Evolutionary conservation across 2,888 invertebrate species (phyloP).

Genomic region (Tiphia femorata): DNA sequence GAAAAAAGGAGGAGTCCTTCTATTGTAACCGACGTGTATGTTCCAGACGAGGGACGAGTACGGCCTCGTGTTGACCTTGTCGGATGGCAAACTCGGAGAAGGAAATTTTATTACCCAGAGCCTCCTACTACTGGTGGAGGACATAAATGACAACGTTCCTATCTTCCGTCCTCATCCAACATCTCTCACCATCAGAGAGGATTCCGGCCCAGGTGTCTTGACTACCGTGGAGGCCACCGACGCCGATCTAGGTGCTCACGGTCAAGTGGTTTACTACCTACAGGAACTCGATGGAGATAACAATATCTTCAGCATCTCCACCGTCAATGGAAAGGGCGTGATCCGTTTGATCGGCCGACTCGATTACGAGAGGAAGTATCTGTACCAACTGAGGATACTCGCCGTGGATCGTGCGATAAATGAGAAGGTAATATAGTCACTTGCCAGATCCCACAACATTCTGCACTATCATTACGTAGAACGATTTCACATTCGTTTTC

Average conservation of each 20-base stretch:
- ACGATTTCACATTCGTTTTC: no score
- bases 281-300: conserved; percentile 85
- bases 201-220: conserved; percentile 81
- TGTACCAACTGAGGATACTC: conserved; percentile 86
- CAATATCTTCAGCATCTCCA: conserved; percentile 83
- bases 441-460: no score
- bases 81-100: conserved; percentile 88
- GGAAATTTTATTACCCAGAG: conserved; percentile 93
- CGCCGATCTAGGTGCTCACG: conserved; percentile 91
- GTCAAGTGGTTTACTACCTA: conserved; percentile 91
- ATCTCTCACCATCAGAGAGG: conserved; percentile 84
- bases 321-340: conserved; percentile 87
- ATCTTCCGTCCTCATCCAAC: conserved; percentile 88
- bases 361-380: conserved; percentile 88
- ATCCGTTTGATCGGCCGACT: conserved; percentile 81
- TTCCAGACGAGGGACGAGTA: conserved; percentile 86
- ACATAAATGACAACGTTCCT: conserved; percentile 92
- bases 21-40: background rate
- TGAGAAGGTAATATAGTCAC: conserved; percentile 59
- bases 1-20: no score
- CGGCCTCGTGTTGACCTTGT: conserved; percentile 87
- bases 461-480: no score
- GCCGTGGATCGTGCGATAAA: conserved; percentile 85
- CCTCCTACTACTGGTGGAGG: conserved; percentile 88
- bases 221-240: conserved; percentile 89